These are phyloP conservation scores for Eulemur coronatus DNA, from an alignment of 2,797 vertebrate species.

Conservation along the genomic window DNA sequence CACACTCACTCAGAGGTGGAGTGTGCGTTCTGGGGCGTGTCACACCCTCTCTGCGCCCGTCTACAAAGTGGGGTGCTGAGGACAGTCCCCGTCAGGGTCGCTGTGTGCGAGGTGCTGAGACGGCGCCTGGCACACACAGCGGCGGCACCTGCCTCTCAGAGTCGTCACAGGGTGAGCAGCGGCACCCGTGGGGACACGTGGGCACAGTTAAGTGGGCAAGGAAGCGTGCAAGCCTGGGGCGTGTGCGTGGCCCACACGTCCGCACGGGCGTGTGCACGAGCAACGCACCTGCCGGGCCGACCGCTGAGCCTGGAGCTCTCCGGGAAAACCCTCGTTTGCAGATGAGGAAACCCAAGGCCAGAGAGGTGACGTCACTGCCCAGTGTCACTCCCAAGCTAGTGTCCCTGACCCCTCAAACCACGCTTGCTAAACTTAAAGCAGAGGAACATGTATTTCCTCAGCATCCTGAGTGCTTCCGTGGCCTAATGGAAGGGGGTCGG, in stretches of 20 bases:
- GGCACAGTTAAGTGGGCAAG: background rate
- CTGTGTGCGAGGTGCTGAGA: background rate
- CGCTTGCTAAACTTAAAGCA: background rate
- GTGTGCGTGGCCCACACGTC: rapidly evolving
- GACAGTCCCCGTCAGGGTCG: background rate
- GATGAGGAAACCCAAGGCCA: background rate
- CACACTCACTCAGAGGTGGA: background rate
- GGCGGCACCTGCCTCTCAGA: background rate
- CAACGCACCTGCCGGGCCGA: rapidly evolving
- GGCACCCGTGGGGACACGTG: rapidly evolving
- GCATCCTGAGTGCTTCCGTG: rapidly evolving
- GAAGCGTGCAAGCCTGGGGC: background rate
- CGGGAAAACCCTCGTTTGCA: background rate
- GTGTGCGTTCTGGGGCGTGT: background rate
- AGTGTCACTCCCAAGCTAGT: background rate
- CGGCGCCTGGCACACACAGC: rapidly evolving
- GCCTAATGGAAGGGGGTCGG: background rate
- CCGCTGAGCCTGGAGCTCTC: background rate
- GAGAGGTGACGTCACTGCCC: background rate
- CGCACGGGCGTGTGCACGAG: rapidly evolving
- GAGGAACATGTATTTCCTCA: background rate
- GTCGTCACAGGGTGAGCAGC: background rate
- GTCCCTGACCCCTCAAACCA: background rate
- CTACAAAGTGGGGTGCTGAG: background rate
- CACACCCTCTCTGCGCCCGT: background rate